phyloP scores from a whole-genome alignment of 2,797 vertebrate species.

The Todus mexicanus region DNA sequence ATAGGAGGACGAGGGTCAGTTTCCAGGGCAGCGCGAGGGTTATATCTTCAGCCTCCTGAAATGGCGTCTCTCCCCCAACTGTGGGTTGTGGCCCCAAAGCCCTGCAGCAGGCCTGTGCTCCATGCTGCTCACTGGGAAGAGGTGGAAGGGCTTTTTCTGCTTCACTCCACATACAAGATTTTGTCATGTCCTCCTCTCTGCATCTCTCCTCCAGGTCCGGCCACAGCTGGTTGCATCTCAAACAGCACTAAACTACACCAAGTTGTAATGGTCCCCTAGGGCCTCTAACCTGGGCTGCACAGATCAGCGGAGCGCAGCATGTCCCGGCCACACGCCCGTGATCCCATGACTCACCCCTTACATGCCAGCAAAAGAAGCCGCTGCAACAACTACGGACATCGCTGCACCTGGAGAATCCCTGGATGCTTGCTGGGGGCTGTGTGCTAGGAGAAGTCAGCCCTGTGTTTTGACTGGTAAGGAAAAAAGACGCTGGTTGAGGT shows the following conservation, averaged over 20 bases:
- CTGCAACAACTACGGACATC: fast-evolving
- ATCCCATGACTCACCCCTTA: background rate
- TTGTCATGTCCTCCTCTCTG: background rate
- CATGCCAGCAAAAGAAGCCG: background rate
- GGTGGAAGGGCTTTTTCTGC: background rate
- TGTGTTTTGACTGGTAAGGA: background rate
- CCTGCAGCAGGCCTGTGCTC: background rate
- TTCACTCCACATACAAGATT: background rate
- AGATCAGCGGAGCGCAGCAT: background rate
- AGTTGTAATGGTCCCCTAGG: background rate
- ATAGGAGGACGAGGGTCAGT: background rate
- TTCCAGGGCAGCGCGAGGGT: background rate
- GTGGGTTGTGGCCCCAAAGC: background rate
- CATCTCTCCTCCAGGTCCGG: background rate
- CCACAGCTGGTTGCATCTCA: conserved; percentile 5
- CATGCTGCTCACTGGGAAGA: background rate
- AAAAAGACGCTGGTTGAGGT: background rate
- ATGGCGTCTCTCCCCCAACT: background rate
- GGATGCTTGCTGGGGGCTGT: background rate
- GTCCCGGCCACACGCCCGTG: background rate
- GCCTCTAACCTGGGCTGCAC: background rate
- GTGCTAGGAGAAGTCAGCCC: background rate
- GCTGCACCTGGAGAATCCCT: background rate
- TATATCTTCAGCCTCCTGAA: background rate
- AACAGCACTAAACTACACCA: background rate